A percentile compares a stretch with the other conserved stretches of the same genome.
Conservation (phyloP, 2,113 vertebrate genomes). For the Xenopus borealis region DNA sequence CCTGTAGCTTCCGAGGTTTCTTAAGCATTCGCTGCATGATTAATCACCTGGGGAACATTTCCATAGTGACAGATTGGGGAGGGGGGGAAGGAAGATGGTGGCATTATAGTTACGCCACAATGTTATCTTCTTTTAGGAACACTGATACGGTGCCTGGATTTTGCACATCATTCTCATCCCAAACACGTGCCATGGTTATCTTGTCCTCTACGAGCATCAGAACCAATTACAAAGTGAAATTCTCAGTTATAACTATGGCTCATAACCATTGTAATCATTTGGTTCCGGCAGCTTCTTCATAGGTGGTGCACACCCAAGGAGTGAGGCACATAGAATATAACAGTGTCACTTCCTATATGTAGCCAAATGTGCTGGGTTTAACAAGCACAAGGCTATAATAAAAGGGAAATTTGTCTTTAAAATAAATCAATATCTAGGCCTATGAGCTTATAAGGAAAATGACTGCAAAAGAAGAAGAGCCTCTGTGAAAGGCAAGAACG, state of each 20-base stretch:
- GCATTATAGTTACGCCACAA: slow-evolving; percentile 16
- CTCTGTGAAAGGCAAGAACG: background rate
- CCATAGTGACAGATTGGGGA: background rate
- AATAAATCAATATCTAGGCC: background rate
- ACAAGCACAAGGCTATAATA: background rate
- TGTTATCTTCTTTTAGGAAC: background rate
- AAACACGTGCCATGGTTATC: slow-evolving; percentile 43
- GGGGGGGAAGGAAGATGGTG: background rate
- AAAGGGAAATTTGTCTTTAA: background rate
- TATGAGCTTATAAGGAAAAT: background rate
- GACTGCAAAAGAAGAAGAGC: background rate
- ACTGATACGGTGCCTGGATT: background rate
- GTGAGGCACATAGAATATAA: slow-evolving; percentile 10
- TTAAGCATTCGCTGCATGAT: slow-evolving; percentile 2
- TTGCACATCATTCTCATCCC: slow-evolving; percentile 33
- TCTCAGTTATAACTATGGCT: slow-evolving; percentile 34
- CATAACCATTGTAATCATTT: slow-evolving; percentile 26
- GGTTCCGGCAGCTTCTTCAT: slow-evolving; percentile 15
- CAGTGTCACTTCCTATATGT: background rate
- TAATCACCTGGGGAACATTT: slow-evolving; percentile 17
- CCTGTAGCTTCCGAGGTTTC: too few relatives aligned
- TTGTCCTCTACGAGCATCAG: slow-evolving; percentile 38
- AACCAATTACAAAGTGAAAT: slow-evolving; percentile 40
- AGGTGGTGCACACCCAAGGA: slow-evolving; percentile 5
- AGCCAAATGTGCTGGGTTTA: background rate